Conservation (phyloP, 2,113 vertebrate species). For the Anarhynchus alexandrinus region DNA sequence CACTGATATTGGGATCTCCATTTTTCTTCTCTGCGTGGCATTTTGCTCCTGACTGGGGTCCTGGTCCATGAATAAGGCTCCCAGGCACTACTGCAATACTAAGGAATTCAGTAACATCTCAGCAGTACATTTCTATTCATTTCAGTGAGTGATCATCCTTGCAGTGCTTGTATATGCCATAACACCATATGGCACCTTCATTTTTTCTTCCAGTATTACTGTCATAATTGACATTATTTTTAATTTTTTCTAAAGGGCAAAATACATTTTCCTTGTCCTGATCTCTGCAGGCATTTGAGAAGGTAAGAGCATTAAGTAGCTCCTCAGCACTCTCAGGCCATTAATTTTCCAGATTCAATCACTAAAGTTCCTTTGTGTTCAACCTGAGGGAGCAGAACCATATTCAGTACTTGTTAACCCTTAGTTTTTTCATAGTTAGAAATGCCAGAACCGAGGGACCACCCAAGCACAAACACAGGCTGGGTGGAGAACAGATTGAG, state of each 20-base stretch:
- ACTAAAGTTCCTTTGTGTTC: background rate
- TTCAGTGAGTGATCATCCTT: background rate
- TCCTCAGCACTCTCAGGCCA: background rate
- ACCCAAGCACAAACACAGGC: background rate
- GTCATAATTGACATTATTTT: background rate
- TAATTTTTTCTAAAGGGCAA: constrained; percentile 8
- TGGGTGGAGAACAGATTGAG: background rate
- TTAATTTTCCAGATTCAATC: background rate
- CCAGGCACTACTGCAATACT: background rate
- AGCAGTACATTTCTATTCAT: background rate
- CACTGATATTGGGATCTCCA: background rate
- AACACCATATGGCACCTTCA: background rate
- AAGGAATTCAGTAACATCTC: background rate
- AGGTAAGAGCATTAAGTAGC: background rate
- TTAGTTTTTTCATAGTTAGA: background rate
- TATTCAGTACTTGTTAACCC: background rate
- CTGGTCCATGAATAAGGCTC: background rate
- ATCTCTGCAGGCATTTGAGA: background rate
- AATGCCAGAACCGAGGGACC: background rate
- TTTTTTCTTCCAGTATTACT: background rate
- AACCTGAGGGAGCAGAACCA: background rate
- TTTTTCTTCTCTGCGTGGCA: background rate
- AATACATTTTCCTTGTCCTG: background rate
- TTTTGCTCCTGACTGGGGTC: background rate
- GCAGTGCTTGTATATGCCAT: background rate